These are phyloP conservation scores for Oncorhynchus tshawytscha DNA, from an alignment of 2,113 vertebrate genomes.

Conservation along the genomic window DNA sequence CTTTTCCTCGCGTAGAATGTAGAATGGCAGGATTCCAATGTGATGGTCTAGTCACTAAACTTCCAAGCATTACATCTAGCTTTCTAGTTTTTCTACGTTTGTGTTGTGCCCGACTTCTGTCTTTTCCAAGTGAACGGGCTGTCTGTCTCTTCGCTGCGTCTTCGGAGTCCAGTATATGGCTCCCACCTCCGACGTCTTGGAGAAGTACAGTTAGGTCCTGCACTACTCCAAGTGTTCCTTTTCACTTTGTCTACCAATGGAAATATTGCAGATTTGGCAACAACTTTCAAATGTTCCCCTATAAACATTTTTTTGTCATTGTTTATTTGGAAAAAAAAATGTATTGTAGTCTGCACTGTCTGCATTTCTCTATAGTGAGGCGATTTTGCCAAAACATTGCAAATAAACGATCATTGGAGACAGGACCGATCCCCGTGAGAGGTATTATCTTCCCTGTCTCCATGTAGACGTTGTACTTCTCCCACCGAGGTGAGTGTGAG, in stretches of 20 bases:
- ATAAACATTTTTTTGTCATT: not conserved
- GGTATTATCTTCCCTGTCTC: slow-evolving; percentile 5
- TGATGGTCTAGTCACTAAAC: not conserved
- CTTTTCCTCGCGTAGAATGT: slow-evolving; percentile 5
- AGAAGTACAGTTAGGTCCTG: slow-evolving; percentile 52
- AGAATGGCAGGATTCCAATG: not conserved
- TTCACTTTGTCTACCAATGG: not conserved
- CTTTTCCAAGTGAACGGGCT: slow-evolving; percentile 38
- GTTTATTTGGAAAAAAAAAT: not conserved
- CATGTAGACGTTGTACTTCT: not conserved
- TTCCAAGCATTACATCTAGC: not conserved
- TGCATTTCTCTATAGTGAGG: not conserved
- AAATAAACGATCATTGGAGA: not conserved
- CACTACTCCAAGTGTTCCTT: not conserved
- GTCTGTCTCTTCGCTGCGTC: slow-evolving; percentile 7
- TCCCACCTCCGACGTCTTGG: slow-evolving; percentile 63
- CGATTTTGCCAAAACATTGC: not conserved
- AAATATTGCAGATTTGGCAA: not conserved
- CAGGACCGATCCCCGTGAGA: not conserved
- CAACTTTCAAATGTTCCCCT: not conserved
- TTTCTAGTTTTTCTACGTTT: not conserved
- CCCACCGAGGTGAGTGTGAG: not conserved
- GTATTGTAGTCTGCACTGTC: not conserved
- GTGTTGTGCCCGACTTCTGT: slow-evolving; percentile 17
- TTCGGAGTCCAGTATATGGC: slow-evolving; percentile 49